phyloP scores from a whole-genome alignment of 2,113 vertebrate genomes.

The Aegotheles bennettii region DNA sequence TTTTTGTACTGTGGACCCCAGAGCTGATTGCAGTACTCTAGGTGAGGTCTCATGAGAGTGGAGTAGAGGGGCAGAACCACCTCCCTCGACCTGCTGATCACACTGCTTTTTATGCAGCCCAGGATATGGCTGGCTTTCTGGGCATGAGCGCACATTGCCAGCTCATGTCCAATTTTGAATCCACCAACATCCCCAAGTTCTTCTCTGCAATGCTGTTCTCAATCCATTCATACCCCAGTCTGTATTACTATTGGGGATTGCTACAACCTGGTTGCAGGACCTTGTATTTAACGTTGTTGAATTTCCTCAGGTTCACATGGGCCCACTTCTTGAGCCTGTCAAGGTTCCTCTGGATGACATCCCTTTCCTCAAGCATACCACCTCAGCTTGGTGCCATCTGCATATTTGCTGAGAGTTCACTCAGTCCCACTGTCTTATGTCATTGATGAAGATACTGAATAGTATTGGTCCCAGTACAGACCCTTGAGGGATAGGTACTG shows the following conservation, averaged over 20 bases:
- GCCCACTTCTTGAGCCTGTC: not conserved
- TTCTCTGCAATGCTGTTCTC: not conserved
- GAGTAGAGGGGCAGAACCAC: not conserved
- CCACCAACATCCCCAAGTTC: not conserved
- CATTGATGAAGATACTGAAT: accelerated
- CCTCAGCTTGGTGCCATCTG: not conserved
- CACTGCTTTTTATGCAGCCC: not conserved
- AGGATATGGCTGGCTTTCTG: not conserved
- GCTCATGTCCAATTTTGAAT: not conserved
- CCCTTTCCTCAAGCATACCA: not conserved
- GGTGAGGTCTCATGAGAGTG: not conserved
- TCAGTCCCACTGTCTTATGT: not conserved
- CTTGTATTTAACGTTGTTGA: not conserved
- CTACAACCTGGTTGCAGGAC: not conserved
- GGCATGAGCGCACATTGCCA: accelerated
- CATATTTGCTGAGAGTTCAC: not conserved
- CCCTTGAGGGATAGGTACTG: not conserved
- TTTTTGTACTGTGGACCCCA: not conserved
- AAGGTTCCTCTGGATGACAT: not conserved
- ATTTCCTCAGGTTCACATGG: not conserved
- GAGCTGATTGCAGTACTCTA: not conserved
- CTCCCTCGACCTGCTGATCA: not conserved
- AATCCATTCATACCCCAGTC: not conserved
- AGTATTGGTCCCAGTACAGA: not conserved
- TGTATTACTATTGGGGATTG: not conserved